phyloP scores from a whole-genome alignment of 2,888 invertebrate genomes.

The Apotomis betuletana region DNA sequence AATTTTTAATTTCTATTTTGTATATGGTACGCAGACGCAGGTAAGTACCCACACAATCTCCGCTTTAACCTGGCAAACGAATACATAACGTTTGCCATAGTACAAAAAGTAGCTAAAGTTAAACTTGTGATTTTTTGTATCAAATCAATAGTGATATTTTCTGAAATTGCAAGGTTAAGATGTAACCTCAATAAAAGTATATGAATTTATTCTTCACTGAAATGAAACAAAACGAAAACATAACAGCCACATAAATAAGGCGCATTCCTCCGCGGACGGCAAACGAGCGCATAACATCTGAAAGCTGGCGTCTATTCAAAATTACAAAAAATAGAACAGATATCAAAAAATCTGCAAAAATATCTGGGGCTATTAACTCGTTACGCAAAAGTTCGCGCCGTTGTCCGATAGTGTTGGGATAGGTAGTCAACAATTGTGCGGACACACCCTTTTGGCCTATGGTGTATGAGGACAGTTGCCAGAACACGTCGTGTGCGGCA shows the following conservation, averaged over 20 bases:
- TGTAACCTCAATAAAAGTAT: too few relatives aligned
- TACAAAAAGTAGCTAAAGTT: too few relatives aligned
- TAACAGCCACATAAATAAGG: constrained; percentile 21
- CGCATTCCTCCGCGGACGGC: constrained; percentile 9
- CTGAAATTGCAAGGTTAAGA: too few relatives aligned
- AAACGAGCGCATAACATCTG: constrained; percentile 23
- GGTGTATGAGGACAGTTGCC: background rate
- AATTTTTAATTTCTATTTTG: too few relatives aligned
- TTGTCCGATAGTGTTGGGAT: constrained; percentile 2
- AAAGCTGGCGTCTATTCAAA: constrained; percentile 36
- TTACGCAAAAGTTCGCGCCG: background rate
- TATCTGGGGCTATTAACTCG: constrained; percentile 5
- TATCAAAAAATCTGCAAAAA: constrained; percentile 2
- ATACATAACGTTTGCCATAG: too few relatives aligned
- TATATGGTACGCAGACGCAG: too few relatives aligned
- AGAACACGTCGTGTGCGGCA: background rate
- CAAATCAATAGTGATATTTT: too few relatives aligned
- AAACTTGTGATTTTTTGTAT: too few relatives aligned
- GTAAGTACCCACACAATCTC: too few relatives aligned
- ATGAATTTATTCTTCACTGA: background rate
- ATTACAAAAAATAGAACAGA: constrained; percentile 23
- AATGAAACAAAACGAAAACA: constrained; percentile 14
- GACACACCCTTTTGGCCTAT: constrained; percentile 16
- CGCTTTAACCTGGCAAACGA: too few relatives aligned
- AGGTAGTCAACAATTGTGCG: constrained; percentile 12